Base-by-base conservation (phyloP, 2,113 vertebrate species). In the Ctenomys sociabilis region DNA sequence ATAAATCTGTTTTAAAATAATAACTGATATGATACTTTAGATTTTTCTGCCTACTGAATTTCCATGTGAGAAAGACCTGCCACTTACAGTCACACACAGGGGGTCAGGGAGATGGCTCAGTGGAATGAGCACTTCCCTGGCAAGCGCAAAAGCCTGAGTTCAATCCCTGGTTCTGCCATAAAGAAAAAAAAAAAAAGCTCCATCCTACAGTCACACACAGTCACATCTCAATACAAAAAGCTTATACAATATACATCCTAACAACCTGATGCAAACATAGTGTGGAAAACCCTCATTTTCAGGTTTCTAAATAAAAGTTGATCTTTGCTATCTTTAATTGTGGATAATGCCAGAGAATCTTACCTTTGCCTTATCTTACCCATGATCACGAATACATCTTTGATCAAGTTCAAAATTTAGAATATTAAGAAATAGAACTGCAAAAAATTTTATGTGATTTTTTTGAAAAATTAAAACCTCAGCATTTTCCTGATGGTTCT, bases 391-490 rank as follows among this genome's bases (percentile, higher is more conserved):
- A 37, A 45, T 90, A 8, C 11, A 81, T 52, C 30, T 85, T 95
- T 96, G 72, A 91, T 87, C 28, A 54, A 93, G 30, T 52, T 80
- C 40, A 93, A 57, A 81, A 68, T 94, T 75, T 85, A 57, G 26
- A 70, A 70, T 37, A 54, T 81, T 68, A 91, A 89, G 10, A 94
- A 84, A 64, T 94, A 90, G 70, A 1, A 7, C 24, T 43, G n/a
- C 14, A 68, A 88, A 78, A 96, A 83, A 49, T 35, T 37, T 84
- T 66, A 73, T 84, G 1, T 32, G 35, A 22, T 22, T 85, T n/a
- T 83, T 85, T 85, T 61, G 11, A 92, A 45, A 95, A 80, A 89
- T 72, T 93, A 54, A 84, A 91, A 92, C 32, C 83, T 85, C 83
- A 52, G 2, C 37, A 35, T 63, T 96, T 95, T 87, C 30, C 63